Percentiles rank a stretch among this genome's conserved stretches.
Conservation (phyloP, 2,797 vertebrate genomes). For the Pelochelys cantorii region DNA sequence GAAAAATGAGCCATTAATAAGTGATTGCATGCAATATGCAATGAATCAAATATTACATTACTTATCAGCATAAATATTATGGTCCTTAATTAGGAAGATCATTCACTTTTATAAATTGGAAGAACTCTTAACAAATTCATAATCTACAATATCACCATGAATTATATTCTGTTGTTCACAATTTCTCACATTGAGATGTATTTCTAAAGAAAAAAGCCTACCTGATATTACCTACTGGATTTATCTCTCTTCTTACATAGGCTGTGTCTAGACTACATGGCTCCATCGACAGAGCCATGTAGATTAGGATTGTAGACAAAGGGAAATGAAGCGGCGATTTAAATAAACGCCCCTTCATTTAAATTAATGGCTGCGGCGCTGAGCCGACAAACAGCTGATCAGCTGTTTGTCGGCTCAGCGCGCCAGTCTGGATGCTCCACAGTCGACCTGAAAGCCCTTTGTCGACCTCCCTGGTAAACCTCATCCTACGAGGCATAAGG, state of each 20-base stretch:
- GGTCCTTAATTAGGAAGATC: conserved; percentile 15
- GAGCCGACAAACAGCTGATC: no score
- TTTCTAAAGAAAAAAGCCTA: not conserved
- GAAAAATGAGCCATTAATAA: conserved; percentile 19
- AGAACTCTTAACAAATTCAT: not conserved
- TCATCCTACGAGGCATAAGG: no score
- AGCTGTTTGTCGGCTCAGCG: no score
- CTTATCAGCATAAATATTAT: conserved; percentile 26
- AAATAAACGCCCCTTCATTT: no score
- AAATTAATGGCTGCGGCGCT: no score
- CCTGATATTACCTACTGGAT: not conserved
- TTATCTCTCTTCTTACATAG: not conserved
- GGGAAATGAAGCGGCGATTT: no score
- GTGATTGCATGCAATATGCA: not conserved
- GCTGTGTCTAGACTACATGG: no score
- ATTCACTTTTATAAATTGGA: conserved; percentile 26
- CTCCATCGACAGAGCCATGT: no score
- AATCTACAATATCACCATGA: not conserved
- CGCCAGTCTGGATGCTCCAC: no score
- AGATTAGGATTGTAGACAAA: no score
- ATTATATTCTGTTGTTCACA: not conserved
- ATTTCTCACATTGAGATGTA: not conserved
- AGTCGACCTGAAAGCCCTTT: no score
- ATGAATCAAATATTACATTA: conserved; percentile 28
- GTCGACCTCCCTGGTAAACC: no score